Evolutionary conservation across 2,113 vertebrate genomes (phyloP).

Genomic region (Rhizomys pruinosus): DNA sequence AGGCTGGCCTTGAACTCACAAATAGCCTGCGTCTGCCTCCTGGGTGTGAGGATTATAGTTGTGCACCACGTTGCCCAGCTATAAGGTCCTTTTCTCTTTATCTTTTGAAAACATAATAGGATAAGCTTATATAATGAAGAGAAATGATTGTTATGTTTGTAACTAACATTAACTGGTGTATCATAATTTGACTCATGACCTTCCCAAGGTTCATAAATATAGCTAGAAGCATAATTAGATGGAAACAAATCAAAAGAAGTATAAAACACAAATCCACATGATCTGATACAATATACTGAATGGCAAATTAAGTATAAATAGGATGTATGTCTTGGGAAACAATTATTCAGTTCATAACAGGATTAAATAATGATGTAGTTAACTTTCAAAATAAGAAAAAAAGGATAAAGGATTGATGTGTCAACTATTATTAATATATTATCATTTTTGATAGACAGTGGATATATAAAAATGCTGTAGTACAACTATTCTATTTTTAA

Average conservation of each 20-base stretch:
- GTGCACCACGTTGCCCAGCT: no score
- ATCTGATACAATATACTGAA: not conserved
- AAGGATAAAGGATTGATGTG: not conserved
- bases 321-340: not conserved
- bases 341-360: not conserved
- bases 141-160: not conserved
- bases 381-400: conserved; percentile 23
- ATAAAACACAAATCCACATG: not conserved
- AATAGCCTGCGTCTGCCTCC: no score
- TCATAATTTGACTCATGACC: not conserved
- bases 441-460: not conserved
- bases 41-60: no score
- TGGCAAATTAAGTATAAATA: not conserved
- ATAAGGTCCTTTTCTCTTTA: not conserved
- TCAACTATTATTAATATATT: not conserved
- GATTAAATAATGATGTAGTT: not conserved
- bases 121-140: not conserved
- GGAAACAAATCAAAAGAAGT: not conserved
- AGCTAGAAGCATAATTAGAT: not conserved
- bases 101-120: conserved; percentile 13
- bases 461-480: not conserved
- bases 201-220: not conserved
- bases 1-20: no score
- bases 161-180: not conserved
- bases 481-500: not conserved